phyloP scores from a whole-genome alignment of 1,140 invertebrate genomes.

The Brachionus calyciflorus region DNA sequence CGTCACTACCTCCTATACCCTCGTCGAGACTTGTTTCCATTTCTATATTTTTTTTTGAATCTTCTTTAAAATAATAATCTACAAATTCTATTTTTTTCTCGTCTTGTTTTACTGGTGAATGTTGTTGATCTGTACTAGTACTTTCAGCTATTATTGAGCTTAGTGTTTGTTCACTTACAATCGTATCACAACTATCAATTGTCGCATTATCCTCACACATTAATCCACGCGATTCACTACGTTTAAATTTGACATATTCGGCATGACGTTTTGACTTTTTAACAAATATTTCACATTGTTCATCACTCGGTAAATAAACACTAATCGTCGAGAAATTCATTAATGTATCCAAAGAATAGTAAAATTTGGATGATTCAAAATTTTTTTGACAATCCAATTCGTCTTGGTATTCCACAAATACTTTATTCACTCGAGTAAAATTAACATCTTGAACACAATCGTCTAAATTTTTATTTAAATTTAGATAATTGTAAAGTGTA shows the following conservation, averaged over 20 bases:
- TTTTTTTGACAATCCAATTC: background rate
- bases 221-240: background rate
- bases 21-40: conserved; percentile 42
- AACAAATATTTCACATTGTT: conserved; percentile 28
- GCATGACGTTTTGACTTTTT: background rate
- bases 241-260: background rate
- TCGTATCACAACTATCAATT: background rate
- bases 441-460: background rate
- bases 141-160: conserved; percentile 12
- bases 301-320: conserved; percentile 30
- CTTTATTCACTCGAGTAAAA: conserved; percentile 29
- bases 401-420: conserved; percentile 16
- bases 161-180: conserved; percentile 27
- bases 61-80: background rate
- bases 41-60: background rate
- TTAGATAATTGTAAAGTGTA: background rate
- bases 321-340: background rate
- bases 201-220: conserved; percentile 3
- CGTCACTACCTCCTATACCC: conserved; percentile 10
- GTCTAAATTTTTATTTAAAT: background rate
- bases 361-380: conserved; percentile 23
- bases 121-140: background rate
- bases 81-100: background rate
- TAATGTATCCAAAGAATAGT: conserved; percentile 13
- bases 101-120: background rate